Evolutionary conservation across 2,797 vertebrate genomes (phyloP).

Genomic region (Phoxinus dragarum): DNA sequence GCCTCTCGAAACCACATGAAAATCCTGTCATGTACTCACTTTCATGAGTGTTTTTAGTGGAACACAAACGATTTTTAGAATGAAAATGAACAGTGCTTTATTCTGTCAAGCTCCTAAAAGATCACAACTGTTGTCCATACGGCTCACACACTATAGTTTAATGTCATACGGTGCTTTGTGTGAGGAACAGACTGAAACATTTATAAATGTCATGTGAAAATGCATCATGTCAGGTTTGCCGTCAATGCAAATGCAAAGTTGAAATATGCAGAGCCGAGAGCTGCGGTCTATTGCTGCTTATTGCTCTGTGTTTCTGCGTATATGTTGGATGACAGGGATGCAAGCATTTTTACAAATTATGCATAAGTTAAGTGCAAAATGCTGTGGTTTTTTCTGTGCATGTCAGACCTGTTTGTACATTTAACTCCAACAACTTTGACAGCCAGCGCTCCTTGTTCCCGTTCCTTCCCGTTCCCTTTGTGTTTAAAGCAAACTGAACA

Average conservation of each 20-base stretch:
- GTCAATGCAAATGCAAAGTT: not conserved
- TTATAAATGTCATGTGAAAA: not conserved
- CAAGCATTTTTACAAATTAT: fast-evolving
- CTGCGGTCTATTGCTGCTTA: not conserved
- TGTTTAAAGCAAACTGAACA: not conserved
- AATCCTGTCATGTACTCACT: not conserved
- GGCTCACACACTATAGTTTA: not conserved
- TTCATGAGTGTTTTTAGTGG: not conserved
- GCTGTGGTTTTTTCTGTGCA: not conserved
- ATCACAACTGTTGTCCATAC: not conserved
- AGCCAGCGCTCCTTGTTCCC: not conserved
- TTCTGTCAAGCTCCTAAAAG: not conserved
- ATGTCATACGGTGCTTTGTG: not conserved
- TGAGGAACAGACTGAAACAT: not conserved
- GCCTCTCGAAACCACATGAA: not conserved
- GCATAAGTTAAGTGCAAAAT: not conserved
- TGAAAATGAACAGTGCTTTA: not conserved
- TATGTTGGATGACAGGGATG: not conserved
- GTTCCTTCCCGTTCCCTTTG: not conserved
- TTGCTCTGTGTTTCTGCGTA: not conserved
- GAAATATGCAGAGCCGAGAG: not conserved
- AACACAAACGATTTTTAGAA: not conserved
- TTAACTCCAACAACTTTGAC: too few relatives aligned
- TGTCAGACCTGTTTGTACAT: not conserved
- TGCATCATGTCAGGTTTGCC: not conserved